Evolutionary conservation across 35 echinoderm and acorn worm species (phyloP).

Genomic region (Nesometra sesokonis): DNA sequence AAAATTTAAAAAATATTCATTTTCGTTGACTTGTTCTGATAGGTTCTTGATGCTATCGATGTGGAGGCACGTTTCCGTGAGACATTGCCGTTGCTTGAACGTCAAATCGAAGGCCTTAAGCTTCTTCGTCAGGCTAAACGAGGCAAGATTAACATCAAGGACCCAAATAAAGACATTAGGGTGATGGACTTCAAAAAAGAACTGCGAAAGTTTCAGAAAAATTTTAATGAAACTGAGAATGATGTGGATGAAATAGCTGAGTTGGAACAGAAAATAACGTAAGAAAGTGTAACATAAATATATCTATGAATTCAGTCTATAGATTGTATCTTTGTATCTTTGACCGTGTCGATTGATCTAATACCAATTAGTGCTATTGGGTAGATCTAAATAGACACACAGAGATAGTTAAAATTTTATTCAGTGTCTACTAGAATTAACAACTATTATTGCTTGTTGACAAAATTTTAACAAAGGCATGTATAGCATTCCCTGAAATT

Average conservation of each 20-base stretch:
- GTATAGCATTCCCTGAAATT: too few species aligned
- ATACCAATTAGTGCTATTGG: too few species aligned
- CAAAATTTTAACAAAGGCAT: too few species aligned
- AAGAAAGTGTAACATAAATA: not conserved
- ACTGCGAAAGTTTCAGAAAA: not conserved
- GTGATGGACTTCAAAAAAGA: not conserved
- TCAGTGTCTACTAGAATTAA: too few species aligned
- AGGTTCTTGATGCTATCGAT: slow-evolving; percentile 90
- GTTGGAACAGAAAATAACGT: slow-evolving; percentile 89
- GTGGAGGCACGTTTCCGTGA: slow-evolving; percentile 71
- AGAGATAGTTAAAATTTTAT: too few species aligned
- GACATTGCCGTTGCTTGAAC: slow-evolving; percentile 56
- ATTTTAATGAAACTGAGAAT: slow-evolving; percentile 27
- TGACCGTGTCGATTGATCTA: too few species aligned
- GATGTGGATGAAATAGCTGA: slow-evolving; percentile 89
- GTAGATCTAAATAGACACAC: too few species aligned
- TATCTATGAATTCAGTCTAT: too few species aligned
- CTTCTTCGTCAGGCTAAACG: slow-evolving; percentile 42
- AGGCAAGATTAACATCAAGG: not conserved
- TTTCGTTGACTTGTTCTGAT: not conserved
- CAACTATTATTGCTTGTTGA: too few species aligned
- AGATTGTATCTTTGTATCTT: too few species aligned
- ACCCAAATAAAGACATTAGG: not conserved
- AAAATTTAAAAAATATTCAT: too few species aligned
- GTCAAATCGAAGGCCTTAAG: slow-evolving; percentile 64